A percentile compares a stretch with the other conserved stretches of the same genome.
phyloP scores from a whole-genome alignment of 2,888 invertebrate species.

The Heterodera filipjevi region DNA sequence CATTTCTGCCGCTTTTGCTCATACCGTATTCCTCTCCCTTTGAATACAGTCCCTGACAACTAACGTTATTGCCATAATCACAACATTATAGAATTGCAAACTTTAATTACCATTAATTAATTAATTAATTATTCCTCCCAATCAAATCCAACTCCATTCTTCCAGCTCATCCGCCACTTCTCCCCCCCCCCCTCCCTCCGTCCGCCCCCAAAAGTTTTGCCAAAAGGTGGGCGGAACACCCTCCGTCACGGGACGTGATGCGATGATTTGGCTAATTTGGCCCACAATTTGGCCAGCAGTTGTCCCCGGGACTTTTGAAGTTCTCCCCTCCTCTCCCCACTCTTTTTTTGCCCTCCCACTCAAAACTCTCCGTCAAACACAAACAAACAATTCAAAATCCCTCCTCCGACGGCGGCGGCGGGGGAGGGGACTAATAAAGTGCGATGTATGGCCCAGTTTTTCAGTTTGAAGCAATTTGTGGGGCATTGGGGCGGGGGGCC shows the following conservation, averaged over 20 bases:
- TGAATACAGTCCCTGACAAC: no score
- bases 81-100: no score
- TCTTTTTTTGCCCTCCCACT: background rate
- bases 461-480: background rate
- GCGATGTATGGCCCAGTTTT: background rate
- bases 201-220: background rate
- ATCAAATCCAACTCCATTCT: background rate
- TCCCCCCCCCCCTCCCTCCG: background rate
- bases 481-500: background rate
- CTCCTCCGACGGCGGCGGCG: background rate
- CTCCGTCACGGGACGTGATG: background rate
- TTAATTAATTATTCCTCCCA: background rate
- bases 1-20: no score
- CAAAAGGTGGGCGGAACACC: background rate
- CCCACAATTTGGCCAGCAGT: slow-evolving; percentile 10
- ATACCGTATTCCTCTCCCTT: no score
- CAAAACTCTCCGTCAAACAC: background rate
- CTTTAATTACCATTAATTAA: no score
- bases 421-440: background rate
- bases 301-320: background rate
- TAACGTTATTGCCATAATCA: no score
- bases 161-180: background rate
- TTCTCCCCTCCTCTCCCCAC: background rate
- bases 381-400: background rate
- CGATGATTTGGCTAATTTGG: background rate